These are phyloP conservation scores for Sebastes kiyomatsui DNA, from an alignment of 2,797 vertebrate genomes.

Conservation along the genomic window DNA sequence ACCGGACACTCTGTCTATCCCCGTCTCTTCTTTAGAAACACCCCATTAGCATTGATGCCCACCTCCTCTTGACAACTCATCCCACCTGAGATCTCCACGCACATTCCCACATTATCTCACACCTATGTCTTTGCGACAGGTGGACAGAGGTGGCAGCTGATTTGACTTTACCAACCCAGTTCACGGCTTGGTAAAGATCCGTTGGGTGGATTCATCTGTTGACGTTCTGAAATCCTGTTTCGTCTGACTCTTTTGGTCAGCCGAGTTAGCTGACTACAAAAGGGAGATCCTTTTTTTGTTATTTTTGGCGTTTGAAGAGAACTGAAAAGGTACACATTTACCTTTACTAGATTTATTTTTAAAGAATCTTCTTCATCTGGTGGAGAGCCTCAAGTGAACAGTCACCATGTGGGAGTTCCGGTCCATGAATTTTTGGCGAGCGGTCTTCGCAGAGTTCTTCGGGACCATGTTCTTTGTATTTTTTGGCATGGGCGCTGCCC, in stretches of 20 bases:
- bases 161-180: constrained; percentile 58
- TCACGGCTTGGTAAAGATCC: constrained; percentile 54
- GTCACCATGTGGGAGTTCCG: constrained; percentile 94
- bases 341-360: constrained; percentile 51
- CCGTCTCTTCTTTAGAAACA: constrained; percentile 70
- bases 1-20: constrained; percentile 76
- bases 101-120: constrained; percentile 56
- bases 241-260: constrained; percentile 46
- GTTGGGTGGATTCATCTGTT: constrained; percentile 58
- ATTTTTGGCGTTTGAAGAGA: constrained; percentile 45
- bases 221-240: constrained; percentile 40
- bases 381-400: constrained; percentile 47
- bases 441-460: constrained; percentile 94
- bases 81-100: constrained; percentile 59
- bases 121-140: constrained; percentile 80
- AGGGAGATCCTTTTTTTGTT: constrained; percentile 41
- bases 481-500: constrained; percentile 91
- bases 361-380: constrained; percentile 35
- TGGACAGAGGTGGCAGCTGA: constrained; percentile 71
- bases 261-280: constrained; percentile 51
- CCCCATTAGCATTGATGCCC: constrained; percentile 73
- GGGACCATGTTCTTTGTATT: constrained; percentile 96
- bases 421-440: constrained; percentile 96
- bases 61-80: constrained; percentile 72
- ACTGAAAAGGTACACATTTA: constrained; percentile 54